Conservation (phyloP, 2,888 invertebrate species). For the Trilocha varians region DNA sequence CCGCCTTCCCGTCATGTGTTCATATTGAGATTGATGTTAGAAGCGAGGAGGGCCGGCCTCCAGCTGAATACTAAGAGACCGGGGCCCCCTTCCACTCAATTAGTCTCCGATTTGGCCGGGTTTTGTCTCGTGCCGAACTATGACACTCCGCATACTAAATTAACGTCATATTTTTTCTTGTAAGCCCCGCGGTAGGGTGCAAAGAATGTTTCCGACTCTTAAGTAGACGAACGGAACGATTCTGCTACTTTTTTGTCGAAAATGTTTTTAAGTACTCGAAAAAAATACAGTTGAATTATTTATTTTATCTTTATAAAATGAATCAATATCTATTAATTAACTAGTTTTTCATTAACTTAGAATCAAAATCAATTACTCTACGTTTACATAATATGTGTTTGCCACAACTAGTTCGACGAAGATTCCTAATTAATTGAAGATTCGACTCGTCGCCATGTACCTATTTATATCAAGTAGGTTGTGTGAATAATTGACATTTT, state of each 20-base stretch:
- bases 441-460: too few relatives aligned
- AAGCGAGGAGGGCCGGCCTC: slow-evolving; percentile 40
- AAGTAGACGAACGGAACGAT: neutral
- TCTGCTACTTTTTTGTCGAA: neutral
- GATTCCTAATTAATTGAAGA: too few relatives aligned
- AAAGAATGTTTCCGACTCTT: neutral
- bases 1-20: slow-evolving; percentile 59
- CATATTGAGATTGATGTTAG: slow-evolving; percentile 70
- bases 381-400: too few relatives aligned
- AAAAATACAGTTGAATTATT: too few relatives aligned
- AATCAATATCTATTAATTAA: too few relatives aligned
- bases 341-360: too few relatives aligned
- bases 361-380: too few relatives aligned
- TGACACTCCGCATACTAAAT: slow-evolving; percentile 63
- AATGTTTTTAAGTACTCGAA: too few relatives aligned
- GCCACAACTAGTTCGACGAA: too few relatives aligned
- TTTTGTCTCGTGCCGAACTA: slow-evolving; percentile 42
- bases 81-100: slow-evolving; percentile 56
- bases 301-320: too few relatives aligned
- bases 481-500: neutral
- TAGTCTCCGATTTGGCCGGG: slow-evolving; percentile 47
- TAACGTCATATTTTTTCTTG: slow-evolving; percentile 56
- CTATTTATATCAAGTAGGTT: too few relatives aligned
- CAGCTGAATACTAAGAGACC: slow-evolving; percentile 62
- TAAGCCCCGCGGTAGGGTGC: slow-evolving; percentile 3